Percentiles rank a stretch among this genome's conserved stretches.
These are phyloP conservation scores for Morone chrysops DNA, from an alignment of 2,113 vertebrate genomes.

Conservation along the genomic window DNA sequence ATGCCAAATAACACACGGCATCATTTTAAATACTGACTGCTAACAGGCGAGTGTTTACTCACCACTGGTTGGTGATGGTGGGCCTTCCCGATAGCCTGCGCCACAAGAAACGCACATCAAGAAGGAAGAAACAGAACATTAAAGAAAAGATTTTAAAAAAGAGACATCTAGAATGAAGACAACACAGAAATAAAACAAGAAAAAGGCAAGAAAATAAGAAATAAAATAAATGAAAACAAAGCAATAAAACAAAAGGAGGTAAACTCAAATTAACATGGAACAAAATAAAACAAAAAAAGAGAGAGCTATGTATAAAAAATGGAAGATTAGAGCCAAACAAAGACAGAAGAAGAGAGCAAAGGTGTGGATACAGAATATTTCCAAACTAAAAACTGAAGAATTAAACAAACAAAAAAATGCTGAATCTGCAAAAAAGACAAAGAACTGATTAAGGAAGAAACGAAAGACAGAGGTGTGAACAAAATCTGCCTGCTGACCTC, in stretches of 20 bases:
- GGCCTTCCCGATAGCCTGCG: constrained; percentile 85
- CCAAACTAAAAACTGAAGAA: neutral
- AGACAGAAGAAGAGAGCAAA: neutral
- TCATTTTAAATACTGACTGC: neutral
- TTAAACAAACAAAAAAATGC: neutral
- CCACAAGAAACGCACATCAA: constrained; percentile 14
- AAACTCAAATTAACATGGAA: too few species aligned
- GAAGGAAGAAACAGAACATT: neutral
- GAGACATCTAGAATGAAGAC: neutral
- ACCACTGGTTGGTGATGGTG: constrained; percentile 86
- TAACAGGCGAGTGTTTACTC: constrained; percentile 59
- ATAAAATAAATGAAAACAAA: neutral
- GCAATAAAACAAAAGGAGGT: neutral
- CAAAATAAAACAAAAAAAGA: neutral
- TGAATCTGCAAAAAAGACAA: neutral
- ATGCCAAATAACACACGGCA: neutral
- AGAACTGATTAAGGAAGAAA: neutral
- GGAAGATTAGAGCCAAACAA: neutral
- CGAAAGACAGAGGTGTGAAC: neutral
- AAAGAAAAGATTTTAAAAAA: neutral
- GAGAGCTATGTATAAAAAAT: neutral
- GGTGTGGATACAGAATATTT: neutral
- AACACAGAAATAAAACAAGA: neutral
- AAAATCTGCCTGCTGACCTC: constrained; percentile 81
- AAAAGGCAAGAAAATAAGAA: neutral